A percentile compares a stretch with the other conserved stretches of the same genome.
phyloP scores from a whole-genome alignment of 2,113 vertebrate species.

The Psephotus haematonotus region DNA sequence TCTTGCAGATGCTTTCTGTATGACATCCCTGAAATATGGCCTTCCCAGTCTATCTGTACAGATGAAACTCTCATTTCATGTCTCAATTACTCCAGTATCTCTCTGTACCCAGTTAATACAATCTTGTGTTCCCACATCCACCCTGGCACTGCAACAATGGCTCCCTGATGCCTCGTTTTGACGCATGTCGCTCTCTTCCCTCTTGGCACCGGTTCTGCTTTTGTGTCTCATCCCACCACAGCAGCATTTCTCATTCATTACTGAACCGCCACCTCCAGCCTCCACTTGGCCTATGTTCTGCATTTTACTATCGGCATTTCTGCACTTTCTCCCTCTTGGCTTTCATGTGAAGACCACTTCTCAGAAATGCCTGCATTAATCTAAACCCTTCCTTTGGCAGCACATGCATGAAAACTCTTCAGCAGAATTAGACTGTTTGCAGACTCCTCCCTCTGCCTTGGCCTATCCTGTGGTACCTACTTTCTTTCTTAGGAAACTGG shows the following conservation, averaged over 20 bases:
- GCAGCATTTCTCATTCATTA: background rate
- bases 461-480: background rate
- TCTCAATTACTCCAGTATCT: background rate
- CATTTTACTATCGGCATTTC: background rate
- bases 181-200: accelerated
- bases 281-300: background rate
- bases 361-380: background rate
- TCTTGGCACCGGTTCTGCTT: background rate
- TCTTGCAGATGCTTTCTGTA: background rate
- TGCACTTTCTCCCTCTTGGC: background rate
- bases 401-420: background rate
- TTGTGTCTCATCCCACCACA: background rate
- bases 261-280: background rate
- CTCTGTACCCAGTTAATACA: background rate
- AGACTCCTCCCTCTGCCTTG: background rate
- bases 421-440: background rate
- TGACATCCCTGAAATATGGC: background rate
- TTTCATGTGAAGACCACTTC: background rate
- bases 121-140: accelerated
- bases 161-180: background rate
- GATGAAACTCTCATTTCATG: background rate
- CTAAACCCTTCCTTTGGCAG: background rate
- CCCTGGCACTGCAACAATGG: too few species aligned
- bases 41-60: background rate
- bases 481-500: background rate